Evolutionary conservation across 53 echinoderm and acorn worm species (phyloP).

Genomic region (Arbacia lixula): DNA sequence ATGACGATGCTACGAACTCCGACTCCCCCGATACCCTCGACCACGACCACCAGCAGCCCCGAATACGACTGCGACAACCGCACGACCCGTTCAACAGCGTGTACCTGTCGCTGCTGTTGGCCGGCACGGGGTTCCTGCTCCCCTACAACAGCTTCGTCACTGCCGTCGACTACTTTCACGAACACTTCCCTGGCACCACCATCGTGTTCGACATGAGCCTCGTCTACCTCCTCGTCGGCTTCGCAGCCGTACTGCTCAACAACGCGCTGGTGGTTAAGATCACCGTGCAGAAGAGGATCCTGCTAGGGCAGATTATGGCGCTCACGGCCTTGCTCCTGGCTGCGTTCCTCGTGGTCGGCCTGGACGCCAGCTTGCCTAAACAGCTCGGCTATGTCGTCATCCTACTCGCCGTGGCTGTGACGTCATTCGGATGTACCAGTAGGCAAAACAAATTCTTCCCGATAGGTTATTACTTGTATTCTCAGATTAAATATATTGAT

Average conservation of each 20-base stretch:
- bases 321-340: conserved; percentile 65
- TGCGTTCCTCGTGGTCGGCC: conserved; percentile 76
- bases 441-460: conserved; percentile 7
- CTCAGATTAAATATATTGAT: too few species aligned
- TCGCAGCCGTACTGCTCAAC: conserved; percentile 75
- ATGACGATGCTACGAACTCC: background rate
- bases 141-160: conserved; percentile 93
- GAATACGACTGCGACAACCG: conserved; percentile 63
- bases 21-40: conserved; percentile 10
- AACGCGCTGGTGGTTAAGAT: conserved; percentile 79
- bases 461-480: too few species aligned
- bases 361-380: conserved; percentile 64
- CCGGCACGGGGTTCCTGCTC: conserved; percentile 83
- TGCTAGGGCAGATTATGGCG: conserved; percentile 75
- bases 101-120: conserved; percentile 71
- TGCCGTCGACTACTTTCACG: conserved; percentile 79
- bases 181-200: conserved; percentile 75
- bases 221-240: conserved; percentile 79
- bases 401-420: conserved; percentile 73
- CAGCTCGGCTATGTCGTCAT: conserved; percentile 68
- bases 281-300: conserved; percentile 61
- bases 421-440: conserved; percentile 86
- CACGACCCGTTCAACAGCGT: conserved; percentile 67
- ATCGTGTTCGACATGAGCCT: conserved; percentile 89
- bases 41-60: conserved; percentile 34